These are phyloP conservation scores for Drosophila multiciliata DNA, from an alignment of 2,888 invertebrate genomes.

Conservation along the genomic window DNA sequence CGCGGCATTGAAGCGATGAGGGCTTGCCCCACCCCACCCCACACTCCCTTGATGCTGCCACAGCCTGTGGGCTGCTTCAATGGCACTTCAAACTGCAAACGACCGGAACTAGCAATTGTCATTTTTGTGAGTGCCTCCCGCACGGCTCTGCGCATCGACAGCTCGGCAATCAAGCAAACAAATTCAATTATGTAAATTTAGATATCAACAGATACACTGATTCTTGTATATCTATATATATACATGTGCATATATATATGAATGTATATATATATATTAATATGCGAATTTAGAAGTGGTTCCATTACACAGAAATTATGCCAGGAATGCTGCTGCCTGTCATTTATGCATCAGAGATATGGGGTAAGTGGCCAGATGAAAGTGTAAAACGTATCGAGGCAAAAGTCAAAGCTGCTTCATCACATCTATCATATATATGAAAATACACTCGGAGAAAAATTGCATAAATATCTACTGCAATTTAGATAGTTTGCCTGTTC, in stretches of 20 bases:
- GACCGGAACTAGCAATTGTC: constrained; percentile 84
- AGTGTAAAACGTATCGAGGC: constrained; percentile 71
- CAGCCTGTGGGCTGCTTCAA: constrained; percentile 60
- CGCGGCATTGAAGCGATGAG: constrained; percentile 41
- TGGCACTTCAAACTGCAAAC: constrained; percentile 81
- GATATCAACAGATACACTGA: constrained; percentile 73
- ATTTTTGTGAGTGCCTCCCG: constrained; percentile 76
- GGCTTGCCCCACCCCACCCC: constrained; percentile 16
- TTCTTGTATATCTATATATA: neutral
- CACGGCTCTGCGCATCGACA: constrained; percentile 72
- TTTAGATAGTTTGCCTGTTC: accelerated
- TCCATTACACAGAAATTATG: constrained; percentile 62
- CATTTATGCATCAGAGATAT: constrained; percentile 20
- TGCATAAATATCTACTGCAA: neutral
- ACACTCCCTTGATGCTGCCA: neutral
- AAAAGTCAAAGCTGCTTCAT: constrained; percentile 48
- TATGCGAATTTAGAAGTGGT: constrained; percentile 27
- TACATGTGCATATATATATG: constrained; percentile 16
- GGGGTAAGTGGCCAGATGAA: constrained; percentile 48
- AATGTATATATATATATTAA: constrained; percentile 1
- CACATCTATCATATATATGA: constrained; percentile 14
- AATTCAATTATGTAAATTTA: constrained; percentile 84
- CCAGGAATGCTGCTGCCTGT: constrained; percentile 61
- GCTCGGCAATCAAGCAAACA: constrained; percentile 84
- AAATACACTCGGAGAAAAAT: neutral